Conservation (phyloP, 1,140 invertebrate genomes). For the Tetramorium alpestre region DNA sequence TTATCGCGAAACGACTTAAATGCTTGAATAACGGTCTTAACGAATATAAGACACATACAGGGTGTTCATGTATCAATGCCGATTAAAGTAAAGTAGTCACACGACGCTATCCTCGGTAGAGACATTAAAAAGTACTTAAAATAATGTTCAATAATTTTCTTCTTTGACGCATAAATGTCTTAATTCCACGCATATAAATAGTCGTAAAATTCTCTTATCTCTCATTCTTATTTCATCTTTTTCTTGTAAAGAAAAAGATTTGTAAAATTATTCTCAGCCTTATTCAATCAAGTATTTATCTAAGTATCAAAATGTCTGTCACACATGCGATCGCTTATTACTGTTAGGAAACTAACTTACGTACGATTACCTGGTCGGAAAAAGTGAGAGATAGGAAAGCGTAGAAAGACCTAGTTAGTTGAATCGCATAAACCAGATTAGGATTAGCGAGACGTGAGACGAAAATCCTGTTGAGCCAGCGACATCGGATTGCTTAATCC, state of each 20-base stretch:
- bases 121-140: constrained; percentile 23
- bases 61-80: constrained; percentile 14
- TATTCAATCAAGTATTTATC: constrained; percentile 10
- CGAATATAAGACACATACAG: constrained; percentile 6
- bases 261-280: neutral
- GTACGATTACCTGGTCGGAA: neutral
- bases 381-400: neutral
- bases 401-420: constrained; percentile 42
- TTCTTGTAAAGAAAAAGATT: neutral
- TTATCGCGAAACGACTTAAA: constrained; percentile 42
- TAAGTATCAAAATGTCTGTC: neutral
- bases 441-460: constrained; percentile 68
- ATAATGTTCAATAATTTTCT: neutral
- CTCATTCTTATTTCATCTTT: neutral
- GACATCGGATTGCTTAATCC: constrained; percentile 67
- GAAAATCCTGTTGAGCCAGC: constrained; percentile 42
- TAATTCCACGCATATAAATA: neutral
- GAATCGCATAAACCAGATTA: constrained; percentile 68
- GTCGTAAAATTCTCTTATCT: neutral
- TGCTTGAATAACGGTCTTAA: constrained; percentile 51
- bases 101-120: neutral
- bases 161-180: neutral
- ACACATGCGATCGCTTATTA: neutral
- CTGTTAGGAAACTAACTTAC: constrained; percentile 32
- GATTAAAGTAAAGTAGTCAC: constrained; percentile 15